Evolutionary conservation across 2,888 invertebrate species (phyloP), one percentile per base, ranked within the genome.

Genomic region (Trichacis sp.): DNA sequence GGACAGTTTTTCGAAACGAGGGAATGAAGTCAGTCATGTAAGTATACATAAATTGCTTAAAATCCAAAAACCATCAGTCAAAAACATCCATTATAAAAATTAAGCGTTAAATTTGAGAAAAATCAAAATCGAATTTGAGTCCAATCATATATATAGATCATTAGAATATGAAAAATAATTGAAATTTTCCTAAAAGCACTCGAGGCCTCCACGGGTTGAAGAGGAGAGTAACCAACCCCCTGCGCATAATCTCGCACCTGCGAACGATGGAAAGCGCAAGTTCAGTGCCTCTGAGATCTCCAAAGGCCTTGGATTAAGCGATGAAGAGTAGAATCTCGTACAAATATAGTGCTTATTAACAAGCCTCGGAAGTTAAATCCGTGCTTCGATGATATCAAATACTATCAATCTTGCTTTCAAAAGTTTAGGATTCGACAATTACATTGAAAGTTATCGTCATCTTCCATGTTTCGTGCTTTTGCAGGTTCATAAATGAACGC

Each of bases 281-380:
- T 71, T 84, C 45, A 73, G 74, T 9, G 83, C 83, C 2, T 80
- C 80, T n/a, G 84, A 84, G 63, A 84, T 84, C 56, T 83, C 83
- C 1, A 80, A 77, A 68, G 84, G 83, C 17, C 77, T 84, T 20
- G 84, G 84, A 12, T 74, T 84, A 14, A 68, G 74, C 19, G 78
- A 79, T 53, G 78, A 78, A 38, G 80, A 77, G 3, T 72, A 76
- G 4, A n/a, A 33, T 2, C 9, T 11, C 2, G 3, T 71, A 76
- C 14, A n/a, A 33, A 33, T 11, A 6, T 3, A 33, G n/a, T 40
- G 14, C 36, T 36, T 36, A n/a, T n/a, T 12, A 5, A 40, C 14
- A 15, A 4, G 40, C 15, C 49, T 79, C 71, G 71, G 58, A 38
- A 17, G 9, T n/a, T 43, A 45, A 17, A 57, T 52, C 51, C 42